A percentile compares a stretch with the other conserved stretches of the same genome.
Evolutionary conservation across 2,113 vertebrate genomes (phyloP).

Genomic region (Nothoprocta pentlandii): DNA sequence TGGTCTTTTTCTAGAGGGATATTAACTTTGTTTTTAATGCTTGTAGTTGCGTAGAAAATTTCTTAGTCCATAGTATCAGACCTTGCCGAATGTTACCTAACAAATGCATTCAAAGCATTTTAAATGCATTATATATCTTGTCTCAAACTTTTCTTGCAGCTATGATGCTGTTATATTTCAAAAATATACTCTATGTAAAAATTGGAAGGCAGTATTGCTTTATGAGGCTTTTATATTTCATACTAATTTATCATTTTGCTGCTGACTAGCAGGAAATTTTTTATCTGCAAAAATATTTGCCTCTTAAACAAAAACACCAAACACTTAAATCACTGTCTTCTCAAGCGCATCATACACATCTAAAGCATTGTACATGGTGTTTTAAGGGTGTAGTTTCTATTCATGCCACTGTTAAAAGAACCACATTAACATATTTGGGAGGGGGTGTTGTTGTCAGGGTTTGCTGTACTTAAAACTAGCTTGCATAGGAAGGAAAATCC

Average conservation of each 20-base stretch:
- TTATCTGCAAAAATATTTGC: neutral
- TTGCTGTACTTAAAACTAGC: conserved; percentile 39
- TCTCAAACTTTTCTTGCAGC: neutral
- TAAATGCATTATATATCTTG: neutral
- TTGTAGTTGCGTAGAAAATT: neutral
- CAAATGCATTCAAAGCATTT: neutral
- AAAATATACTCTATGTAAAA: neutral
- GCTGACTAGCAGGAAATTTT: conserved; percentile 28
- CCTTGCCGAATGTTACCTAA: neutral
- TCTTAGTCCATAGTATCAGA: neutral
- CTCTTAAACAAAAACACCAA: neutral
- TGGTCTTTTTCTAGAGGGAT: neutral
- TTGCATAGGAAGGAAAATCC: neutral
- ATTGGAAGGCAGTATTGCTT: conserved; percentile 1
- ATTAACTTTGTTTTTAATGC: neutral
- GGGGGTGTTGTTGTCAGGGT: neutral
- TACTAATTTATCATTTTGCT: conserved; percentile 11
- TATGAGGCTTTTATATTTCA: conserved; percentile 16
- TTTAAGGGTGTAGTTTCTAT: neutral
- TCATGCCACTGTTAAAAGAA: conserved; percentile 14
- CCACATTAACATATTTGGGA: neutral
- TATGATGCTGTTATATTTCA: neutral
- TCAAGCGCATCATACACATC: neutral
- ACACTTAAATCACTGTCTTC: neutral
- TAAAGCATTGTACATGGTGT: neutral